Evolutionary conservation across 2,113 vertebrate species (phyloP), one percentile per base, ranked within the genome.

Genomic region (Addax nasomaculatus): DNA sequence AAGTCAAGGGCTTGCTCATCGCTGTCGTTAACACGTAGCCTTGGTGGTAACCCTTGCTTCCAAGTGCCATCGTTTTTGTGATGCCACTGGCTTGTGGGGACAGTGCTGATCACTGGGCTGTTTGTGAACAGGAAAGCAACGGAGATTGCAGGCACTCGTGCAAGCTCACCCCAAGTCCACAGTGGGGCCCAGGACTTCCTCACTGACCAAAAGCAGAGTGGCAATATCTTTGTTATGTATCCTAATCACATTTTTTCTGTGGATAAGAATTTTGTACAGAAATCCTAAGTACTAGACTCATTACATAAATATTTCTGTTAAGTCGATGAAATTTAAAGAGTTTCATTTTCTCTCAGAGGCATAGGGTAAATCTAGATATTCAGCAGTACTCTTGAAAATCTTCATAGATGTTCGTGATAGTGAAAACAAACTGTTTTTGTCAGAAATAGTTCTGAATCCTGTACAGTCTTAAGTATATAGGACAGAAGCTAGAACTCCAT

Each of bases 21-120:
- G 33, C 19, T 62, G 45, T n/a, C 3, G 0, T 45, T 51, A 23
- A 19, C 14, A 0, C 3, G 6, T 1, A n/a, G 29, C 10, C 7
- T 5, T 43, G 36, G 33, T 6, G 15, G 64, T 14, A 1, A 4
- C 9, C 23, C 1, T 45, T 25, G 64, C 57, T 29, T 43, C 12
- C 19, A 1, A 5, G 15, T 39, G 33, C 23, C 25, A 0, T 5
- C 21, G 2, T 27, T 17, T 73, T 25, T 21, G 14, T 83, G 9
- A 0, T 27, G 43, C 39, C 4, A 0, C 30, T 45, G 39, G 43
- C 43, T 43, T 55, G 29, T 47, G 21, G n/a, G 29, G 90, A 60
- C 5, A 30, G n/a, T 58, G 39, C 33, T 17, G 36, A 17, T 79
- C 47, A 14, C 2, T 33, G 47, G 10, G 29, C 25, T 6, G 1